These are phyloP conservation scores for Gonatopus flavifemur DNA, from an alignment of 1,140 invertebrate genomes.

Conservation along the genomic window DNA sequence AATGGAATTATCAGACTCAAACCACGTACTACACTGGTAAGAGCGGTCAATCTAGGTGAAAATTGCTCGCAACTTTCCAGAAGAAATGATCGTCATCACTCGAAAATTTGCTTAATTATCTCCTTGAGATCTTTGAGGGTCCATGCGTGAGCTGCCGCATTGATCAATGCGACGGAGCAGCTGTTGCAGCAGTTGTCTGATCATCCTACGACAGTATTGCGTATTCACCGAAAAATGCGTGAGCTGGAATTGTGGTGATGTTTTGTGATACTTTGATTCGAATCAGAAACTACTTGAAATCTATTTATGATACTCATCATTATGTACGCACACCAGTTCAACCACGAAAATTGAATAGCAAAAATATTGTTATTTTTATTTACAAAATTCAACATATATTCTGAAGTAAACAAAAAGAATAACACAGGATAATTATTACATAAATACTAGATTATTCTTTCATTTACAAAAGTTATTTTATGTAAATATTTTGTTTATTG, in stretches of 20 bases:
- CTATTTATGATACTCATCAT: too few species aligned
- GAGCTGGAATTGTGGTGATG: background rate
- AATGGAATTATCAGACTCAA: too few species aligned
- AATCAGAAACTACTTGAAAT: too few species aligned
- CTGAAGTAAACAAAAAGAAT: too few species aligned
- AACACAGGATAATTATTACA: background rate
- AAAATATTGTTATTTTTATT: too few species aligned
- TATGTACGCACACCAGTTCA: too few species aligned
- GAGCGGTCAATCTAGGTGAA: background rate
- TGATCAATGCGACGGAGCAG: background rate
- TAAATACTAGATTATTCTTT: background rate
- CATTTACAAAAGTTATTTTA: background rate
- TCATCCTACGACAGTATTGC: background rate
- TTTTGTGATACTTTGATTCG: background rate
- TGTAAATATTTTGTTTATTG: background rate
- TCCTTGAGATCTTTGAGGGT: background rate
- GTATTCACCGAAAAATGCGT: background rate
- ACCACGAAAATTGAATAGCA: too few species aligned
- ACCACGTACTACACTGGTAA: background rate
- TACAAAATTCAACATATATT: too few species aligned
- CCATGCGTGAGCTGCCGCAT: background rate
- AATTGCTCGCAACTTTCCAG: background rate
- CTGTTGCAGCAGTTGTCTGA: background rate
- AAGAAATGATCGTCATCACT: background rate
- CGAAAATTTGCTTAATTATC: background rate